phyloP scores from a whole-genome alignment of 1,140 invertebrate species.

The Plectus sambesii region DNA sequence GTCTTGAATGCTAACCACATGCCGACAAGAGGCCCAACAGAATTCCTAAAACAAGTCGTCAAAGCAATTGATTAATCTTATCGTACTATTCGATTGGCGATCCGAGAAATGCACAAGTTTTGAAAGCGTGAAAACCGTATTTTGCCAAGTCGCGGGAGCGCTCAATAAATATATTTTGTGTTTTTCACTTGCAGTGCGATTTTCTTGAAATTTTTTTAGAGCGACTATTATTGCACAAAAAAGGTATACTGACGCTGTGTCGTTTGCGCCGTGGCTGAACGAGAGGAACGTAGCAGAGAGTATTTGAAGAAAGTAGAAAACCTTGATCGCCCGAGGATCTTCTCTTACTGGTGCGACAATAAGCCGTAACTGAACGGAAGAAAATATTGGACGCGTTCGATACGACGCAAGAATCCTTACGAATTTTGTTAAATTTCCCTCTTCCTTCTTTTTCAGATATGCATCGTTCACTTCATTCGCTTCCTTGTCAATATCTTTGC shows the following conservation, averaged over 20 bases:
- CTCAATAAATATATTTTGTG: conserved; percentile 9
- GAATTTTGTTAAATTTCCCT: not conserved
- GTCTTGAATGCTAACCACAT: conserved; percentile 59
- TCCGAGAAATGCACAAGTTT: no score
- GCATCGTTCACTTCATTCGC: conserved; percentile 1
- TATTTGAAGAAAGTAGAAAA: conserved; percentile 53
- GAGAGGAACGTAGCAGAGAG: conserved; percentile 89
- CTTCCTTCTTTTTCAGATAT: not conserved
- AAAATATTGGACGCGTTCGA: conserved; percentile 22
- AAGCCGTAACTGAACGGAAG: conserved; percentile 26
- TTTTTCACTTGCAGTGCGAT: conserved; percentile 1
- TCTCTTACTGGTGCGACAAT: conserved; percentile 14
- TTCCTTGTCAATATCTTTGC: conserved; percentile 12
- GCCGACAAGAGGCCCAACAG: conserved; percentile 82
- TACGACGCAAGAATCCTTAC: conserved; percentile 2
- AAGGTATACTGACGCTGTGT: conserved; percentile 55
- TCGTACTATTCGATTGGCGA: no score
- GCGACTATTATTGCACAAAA: not conserved
- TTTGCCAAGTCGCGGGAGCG: no score
- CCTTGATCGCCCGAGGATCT: conserved; percentile 26
- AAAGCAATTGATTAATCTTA: no score
- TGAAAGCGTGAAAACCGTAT: no score
- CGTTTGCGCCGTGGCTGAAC: conserved; percentile 95
- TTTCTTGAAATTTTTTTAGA: not conserved
- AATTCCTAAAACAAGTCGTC: conserved; percentile 62